These are phyloP conservation scores for Lacanobia oleracea DNA, from an alignment of 2,888 invertebrate species.

Conservation along the genomic window DNA sequence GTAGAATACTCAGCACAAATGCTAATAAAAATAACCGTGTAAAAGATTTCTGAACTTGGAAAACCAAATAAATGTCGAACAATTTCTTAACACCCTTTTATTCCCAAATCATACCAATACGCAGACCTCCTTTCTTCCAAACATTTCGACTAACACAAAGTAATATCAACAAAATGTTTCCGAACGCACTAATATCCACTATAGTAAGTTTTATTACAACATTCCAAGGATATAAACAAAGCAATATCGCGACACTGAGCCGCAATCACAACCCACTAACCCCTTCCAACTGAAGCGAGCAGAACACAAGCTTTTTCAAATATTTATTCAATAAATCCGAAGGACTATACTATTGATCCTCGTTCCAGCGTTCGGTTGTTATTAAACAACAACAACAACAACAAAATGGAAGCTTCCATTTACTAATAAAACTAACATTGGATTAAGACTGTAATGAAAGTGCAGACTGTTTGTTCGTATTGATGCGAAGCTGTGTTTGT, in stretches of 20 bases:
- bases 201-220: constrained; percentile 32
- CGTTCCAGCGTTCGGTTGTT: constrained; percentile 3
- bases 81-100: neutral
- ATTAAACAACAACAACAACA: constrained; percentile 15
- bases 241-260: constrained; percentile 31
- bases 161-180: constrained; percentile 16
- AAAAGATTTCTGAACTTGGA: neutral
- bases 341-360: constrained; percentile 14
- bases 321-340: constrained; percentile 47
- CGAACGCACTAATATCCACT: neutral
- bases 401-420: constrained; percentile 17
- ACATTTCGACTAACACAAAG: neutral
- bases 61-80: neutral
- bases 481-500: constrained; percentile 1
- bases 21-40: neutral
- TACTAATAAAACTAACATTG: constrained; percentile 38
- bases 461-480: constrained; percentile 33
- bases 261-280: constrained; percentile 25
- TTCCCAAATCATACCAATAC: neutral
- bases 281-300: constrained; percentile 5
- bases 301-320: constrained; percentile 34
- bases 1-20: neutral
- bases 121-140: neutral
- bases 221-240: constrained; percentile 46
- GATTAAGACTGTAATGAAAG: constrained; percentile 20